Evolutionary conservation across 2,888 invertebrate species (phyloP).

Genomic region (Bellardia pandia): DNA sequence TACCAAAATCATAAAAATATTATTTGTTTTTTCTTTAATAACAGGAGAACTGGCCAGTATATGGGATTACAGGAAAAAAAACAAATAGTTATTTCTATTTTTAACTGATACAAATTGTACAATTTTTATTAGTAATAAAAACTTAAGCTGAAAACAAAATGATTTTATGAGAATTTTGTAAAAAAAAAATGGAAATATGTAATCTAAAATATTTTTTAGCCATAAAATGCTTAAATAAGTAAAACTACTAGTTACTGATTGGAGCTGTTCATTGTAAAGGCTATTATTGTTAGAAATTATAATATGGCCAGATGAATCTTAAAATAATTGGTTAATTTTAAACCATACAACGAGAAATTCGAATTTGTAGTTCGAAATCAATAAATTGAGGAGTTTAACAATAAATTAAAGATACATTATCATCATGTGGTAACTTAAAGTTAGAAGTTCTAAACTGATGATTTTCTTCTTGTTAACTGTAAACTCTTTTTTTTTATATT

Average conservation of each 20-base stretch:
- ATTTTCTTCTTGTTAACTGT: too few species aligned
- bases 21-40: neutral
- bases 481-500: too few species aligned
- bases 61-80: neutral
- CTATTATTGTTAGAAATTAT: neutral
- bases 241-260: neutral
- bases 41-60: conserved; percentile 8
- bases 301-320: neutral
- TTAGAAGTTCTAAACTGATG: too few species aligned
- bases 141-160: conserved; percentile 21
- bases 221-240: neutral
- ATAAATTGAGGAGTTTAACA: too few species aligned
- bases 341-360: neutral
- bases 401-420: too few species aligned
- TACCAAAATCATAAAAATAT: conserved; percentile 16
- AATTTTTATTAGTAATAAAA: conserved; percentile 59
- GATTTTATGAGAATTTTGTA: neutral
- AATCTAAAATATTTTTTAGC: conserved; percentile 10
- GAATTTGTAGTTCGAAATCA: too few species aligned
- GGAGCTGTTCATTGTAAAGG: neutral
- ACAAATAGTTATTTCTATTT: conserved; percentile 3
- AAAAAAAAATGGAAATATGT: neutral
- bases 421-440: too few species aligned
- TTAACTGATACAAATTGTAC: conserved; percentile 16
- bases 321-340: neutral